These are phyloP conservation scores for Tortrix viridana DNA, from an alignment of 2,888 invertebrate genomes.

Conservation along the genomic window DNA sequence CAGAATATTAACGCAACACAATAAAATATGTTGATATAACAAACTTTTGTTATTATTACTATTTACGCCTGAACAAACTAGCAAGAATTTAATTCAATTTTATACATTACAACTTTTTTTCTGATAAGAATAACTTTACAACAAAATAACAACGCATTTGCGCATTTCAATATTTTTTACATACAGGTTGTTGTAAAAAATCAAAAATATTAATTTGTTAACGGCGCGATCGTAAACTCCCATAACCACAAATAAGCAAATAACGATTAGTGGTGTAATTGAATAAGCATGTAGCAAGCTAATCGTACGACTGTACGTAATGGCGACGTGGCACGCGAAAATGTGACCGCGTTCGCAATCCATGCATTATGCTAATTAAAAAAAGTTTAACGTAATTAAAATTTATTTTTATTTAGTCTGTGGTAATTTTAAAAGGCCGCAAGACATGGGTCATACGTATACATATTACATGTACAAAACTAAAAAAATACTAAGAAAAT, in stretches of 20 bases:
- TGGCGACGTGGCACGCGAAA: constrained; percentile 28
- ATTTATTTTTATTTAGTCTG: constrained; percentile 1
- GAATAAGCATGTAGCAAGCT: constrained; percentile 57
- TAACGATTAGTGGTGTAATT: constrained; percentile 61
- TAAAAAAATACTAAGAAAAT: too few relatives aligned
- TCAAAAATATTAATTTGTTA: background rate
- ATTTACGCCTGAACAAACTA: background rate
- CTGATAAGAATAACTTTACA: background rate
- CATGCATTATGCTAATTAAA: constrained; percentile 26
- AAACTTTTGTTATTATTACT: background rate
- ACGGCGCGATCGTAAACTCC: constrained; percentile 3
- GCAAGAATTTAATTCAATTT: background rate
- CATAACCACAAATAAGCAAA: constrained; percentile 42
- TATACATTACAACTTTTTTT: background rate
- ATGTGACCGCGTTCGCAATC: constrained; percentile 29
- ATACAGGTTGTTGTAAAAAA: background rate
- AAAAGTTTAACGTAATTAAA: constrained; percentile 1
- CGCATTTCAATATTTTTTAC: too few relatives aligned
- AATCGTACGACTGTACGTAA: constrained; percentile 24
- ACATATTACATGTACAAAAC: too few relatives aligned
- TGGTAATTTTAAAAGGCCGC: too few relatives aligned
- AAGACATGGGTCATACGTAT: too few relatives aligned
- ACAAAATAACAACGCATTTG: background rate
- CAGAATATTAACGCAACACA: background rate
- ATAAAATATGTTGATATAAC: background rate